Base-by-base conservation (phyloP, 2,113 vertebrate genomes). In the Rhinoderma darwinii region DNA sequence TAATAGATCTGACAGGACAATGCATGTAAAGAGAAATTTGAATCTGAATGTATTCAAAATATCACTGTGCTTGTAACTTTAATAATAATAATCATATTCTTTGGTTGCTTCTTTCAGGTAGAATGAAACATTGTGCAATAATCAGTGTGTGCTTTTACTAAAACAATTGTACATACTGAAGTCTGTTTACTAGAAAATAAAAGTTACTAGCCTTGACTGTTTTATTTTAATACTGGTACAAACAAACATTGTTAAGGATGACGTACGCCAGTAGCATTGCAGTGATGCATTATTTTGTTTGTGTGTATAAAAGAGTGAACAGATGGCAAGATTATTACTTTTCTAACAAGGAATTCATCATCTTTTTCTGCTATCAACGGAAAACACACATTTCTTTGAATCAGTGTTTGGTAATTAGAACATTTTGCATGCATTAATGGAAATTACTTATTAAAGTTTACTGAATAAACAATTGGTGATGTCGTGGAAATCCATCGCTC, bases 261-360 rank as follows among this genome's bases (percentile, higher is more conserved):
- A 68, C 32, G 63, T 2, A 17, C 35, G 15, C 63, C 4, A 18
- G 12, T 68, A 35, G 18, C 15, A 35, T 18, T 17, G 27, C 63
- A 68, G 63, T 68, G 63, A 32, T 68, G 63, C 63, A 68, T 68
- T 68, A 68, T 68, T 68, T 68, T 68, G 63, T 68, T 68, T 68
- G 63, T 68, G 63, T 68, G 27, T 18, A 68, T 32, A 35, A 32
- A 68, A 68, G 63, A 68, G 30, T 68, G 63, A 68, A 35, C 63
- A 68, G 63, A 68, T 68, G 63, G 63, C 63, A 68, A 68, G 63
- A 68, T 68, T 68, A 68, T 68, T 68, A 68, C 63, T 68, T 35
- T 68, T 68, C 30, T 68, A 68, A 68, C 30, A 68, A 68, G 15
- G 4, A 68, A 68, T 68, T 68, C 63, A 68, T 68, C 59, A 27